Conservation (phyloP, 2,113 vertebrate species). For the Orycteropus afer region DNA sequence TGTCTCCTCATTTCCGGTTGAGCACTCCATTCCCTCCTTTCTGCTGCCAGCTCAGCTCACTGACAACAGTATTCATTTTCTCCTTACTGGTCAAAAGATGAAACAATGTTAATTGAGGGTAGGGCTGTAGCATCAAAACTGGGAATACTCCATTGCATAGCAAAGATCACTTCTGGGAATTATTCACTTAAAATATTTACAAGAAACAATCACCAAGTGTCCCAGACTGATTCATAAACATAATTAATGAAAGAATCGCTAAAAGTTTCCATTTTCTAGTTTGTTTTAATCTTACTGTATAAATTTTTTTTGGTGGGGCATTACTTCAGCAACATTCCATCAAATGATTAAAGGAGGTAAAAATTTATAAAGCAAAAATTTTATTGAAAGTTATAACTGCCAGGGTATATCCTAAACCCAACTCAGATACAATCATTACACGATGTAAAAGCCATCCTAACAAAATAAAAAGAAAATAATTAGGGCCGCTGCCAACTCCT, state of each 20-base stretch:
- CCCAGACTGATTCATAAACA: conserved; percentile 67
- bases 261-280: conserved; percentile 64
- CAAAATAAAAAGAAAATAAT: neutral
- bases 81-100: conserved; percentile 29
- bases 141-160: conserved; percentile 41
- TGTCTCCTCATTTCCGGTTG: neutral
- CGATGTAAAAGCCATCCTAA: neutral
- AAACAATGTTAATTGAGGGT: conserved; percentile 64
- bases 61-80: conserved; percentile 12
- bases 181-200: conserved; percentile 73
- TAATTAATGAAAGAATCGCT: conserved; percentile 72
- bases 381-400: conserved; percentile 5
- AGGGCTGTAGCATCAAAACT: conserved; percentile 48
- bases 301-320: conserved; percentile 33
- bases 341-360: conserved; percentile 48
- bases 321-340: conserved; percentile 42
- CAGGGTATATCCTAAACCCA: neutral
- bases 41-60: neutral
- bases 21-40: no score
- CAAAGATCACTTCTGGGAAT: conserved; percentile 72
- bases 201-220: conserved; percentile 73
- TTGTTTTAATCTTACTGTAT: conserved; percentile 63
- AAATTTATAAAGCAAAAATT: conserved; percentile 39
- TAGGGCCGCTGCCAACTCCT: neutral
- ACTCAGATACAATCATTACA: neutral